Evolutionary conservation across 23 tunicate species (phyloP).

Genomic region (Trididemnum nubilum): DNA sequence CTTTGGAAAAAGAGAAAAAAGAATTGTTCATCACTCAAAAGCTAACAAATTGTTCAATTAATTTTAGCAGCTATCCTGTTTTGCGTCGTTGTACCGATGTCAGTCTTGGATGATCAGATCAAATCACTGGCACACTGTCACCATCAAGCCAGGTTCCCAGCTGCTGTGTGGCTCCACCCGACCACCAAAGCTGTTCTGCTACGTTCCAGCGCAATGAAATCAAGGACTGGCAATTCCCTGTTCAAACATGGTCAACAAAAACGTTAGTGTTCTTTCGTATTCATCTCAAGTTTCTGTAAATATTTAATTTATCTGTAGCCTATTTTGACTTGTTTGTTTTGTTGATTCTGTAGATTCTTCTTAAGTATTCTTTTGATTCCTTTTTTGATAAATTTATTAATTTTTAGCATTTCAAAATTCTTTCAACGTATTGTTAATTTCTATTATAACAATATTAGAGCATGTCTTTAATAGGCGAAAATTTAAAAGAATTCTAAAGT

Average conservation of each 20-base stretch:
- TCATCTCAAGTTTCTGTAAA: background rate
- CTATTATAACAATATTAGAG: no score
- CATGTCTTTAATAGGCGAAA: no score
- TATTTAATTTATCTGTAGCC: background rate
- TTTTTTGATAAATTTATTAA: no score
- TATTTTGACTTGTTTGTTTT: background rate
- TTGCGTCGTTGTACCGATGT: constrained; percentile 69
- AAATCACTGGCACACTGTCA: constrained; percentile 91
- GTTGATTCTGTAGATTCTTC: no score
- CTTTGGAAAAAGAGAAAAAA: no score
- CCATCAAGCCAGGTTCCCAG: constrained; percentile 79
- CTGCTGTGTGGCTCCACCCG: constrained; percentile 93
- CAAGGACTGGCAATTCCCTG: constrained; percentile 65
- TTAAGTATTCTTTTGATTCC: no score
- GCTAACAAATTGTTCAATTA: no score
- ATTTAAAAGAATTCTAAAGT: no score
- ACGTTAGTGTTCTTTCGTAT: constrained; percentile 8
- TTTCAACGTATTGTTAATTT: no score
- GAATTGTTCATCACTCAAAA: no score
- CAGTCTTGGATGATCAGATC: constrained; percentile 66
- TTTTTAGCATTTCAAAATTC: no score
- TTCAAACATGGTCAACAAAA: constrained; percentile 82
- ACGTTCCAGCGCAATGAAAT: constrained; percentile 66
- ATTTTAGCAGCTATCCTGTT: constrained; percentile 86
- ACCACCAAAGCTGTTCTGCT: constrained; percentile 56